These are phyloP conservation scores for Pollenia labialis DNA, from an alignment of 2,888 invertebrate genomes.

Conservation along the genomic window DNA sequence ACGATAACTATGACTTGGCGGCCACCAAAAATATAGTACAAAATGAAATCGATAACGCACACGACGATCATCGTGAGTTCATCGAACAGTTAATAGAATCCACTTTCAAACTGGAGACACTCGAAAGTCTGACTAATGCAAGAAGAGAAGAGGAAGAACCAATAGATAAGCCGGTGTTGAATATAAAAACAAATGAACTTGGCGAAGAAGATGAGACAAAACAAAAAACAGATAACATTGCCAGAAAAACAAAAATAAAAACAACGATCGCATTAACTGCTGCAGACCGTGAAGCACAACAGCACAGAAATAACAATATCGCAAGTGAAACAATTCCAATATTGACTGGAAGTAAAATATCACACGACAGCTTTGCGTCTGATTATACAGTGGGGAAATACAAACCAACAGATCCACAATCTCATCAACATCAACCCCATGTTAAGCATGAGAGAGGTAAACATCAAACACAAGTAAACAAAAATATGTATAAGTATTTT, in stretches of 20 bases:
- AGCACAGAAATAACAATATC: not conserved
- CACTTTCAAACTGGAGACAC: slow-evolving; percentile 3
- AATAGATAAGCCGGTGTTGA: slow-evolving; percentile 29
- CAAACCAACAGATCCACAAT: slow-evolving; percentile 33
- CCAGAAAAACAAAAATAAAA: not conserved
- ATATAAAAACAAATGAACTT: slow-evolving; percentile 27
- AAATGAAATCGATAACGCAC: slow-evolving; percentile 45
- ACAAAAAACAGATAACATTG: slow-evolving; percentile 31
- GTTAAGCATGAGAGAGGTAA: slow-evolving; percentile 67
- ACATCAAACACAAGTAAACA: slow-evolving; percentile 13
- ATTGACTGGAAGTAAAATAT: slow-evolving; percentile 36
- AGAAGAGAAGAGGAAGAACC: not conserved
- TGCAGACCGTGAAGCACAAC: slow-evolving; percentile 4
- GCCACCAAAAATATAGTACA: slow-evolving; percentile 19
- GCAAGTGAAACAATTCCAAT: slow-evolving; percentile 27
- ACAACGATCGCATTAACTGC: not conserved
- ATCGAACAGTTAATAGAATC: slow-evolving; percentile 75
- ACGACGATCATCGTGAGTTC: slow-evolving; percentile 75
- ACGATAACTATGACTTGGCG: not conserved
- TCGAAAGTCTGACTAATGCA: not conserved
- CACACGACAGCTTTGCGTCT: not conserved
- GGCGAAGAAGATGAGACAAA: slow-evolving; percentile 26
- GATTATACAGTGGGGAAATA: slow-evolving; percentile 30
- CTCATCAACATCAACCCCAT: slow-evolving; percentile 28
- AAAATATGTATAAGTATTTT: slow-evolving; percentile 4